These are phyloP conservation scores for Bufo bufo DNA, from an alignment of 2,113 vertebrate genomes.

Conservation along the genomic window DNA sequence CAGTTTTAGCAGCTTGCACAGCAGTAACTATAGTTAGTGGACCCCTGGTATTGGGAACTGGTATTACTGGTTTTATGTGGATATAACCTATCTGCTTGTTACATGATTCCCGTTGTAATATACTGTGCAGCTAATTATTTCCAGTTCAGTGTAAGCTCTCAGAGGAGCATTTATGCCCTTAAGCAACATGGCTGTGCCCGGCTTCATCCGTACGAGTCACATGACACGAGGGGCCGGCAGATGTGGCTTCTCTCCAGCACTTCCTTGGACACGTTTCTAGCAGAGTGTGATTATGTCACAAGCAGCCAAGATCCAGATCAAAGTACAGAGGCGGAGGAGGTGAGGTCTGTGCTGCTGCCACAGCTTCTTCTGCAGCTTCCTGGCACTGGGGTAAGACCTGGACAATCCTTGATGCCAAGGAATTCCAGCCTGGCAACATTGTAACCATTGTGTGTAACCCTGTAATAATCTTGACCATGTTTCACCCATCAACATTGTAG, in stretches of 20 bases:
- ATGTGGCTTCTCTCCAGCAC: neutral
- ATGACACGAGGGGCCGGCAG: neutral
- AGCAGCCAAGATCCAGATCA: neutral
- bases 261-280: neutral
- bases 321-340: slow-evolving; percentile 6
- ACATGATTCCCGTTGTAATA: too few relatives aligned
- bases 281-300: neutral
- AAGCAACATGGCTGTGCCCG: neutral
- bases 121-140: neutral
- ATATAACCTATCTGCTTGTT: neutral
- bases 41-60: too few relatives aligned
- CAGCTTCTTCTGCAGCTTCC: neutral
- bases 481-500: too few relatives aligned
- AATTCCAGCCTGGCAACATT: neutral
- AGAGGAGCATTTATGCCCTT: neutral
- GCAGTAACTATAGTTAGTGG: too few relatives aligned
- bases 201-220: neutral
- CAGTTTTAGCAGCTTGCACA: too few relatives aligned
- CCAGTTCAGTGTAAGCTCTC: neutral
- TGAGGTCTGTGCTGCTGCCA: neutral
- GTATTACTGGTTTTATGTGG: too few relatives aligned
- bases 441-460: neutral
- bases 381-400: slow-evolving; percentile 7
- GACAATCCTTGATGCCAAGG: neutral
- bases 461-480: neutral